Conservation (phyloP, 2,113 vertebrate genomes). For the Syrrhaptes paradoxus region DNA sequence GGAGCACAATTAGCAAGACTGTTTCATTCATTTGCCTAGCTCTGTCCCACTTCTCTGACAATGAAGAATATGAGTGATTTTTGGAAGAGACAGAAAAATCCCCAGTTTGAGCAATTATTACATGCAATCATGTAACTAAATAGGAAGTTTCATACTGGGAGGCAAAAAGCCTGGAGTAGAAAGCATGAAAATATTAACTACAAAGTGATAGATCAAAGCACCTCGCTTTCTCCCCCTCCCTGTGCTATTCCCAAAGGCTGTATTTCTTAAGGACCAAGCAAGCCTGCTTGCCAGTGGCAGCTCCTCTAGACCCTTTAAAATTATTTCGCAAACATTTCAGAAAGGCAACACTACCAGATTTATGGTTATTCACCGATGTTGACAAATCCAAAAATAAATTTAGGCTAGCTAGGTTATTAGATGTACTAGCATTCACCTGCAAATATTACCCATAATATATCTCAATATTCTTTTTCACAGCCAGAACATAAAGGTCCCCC, state of each 20-base stretch:
- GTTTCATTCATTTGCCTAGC: neutral
- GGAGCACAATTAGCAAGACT: neutral
- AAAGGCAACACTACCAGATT: neutral
- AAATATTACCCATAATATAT: neutral
- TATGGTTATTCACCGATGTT: neutral
- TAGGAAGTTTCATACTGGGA: constrained; percentile 14
- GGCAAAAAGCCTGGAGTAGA: constrained; percentile 19
- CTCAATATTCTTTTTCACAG: neutral
- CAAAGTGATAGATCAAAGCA: constrained; percentile 44
- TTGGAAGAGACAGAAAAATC: neutral
- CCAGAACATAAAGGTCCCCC: neutral
- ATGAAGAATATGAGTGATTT: neutral
- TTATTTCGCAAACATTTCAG: neutral
- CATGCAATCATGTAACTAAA: constrained; percentile 6
- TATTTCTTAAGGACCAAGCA: constrained; percentile 12
- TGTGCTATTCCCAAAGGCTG: neutral
- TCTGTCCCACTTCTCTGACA: neutral
- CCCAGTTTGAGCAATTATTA: constrained; percentile 13
- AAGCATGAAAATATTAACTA: constrained; percentile 37
- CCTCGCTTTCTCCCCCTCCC: neutral
- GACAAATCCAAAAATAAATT: neutral
- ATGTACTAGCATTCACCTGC: neutral
- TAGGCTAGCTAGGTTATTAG: neutral
- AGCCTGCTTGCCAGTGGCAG: neutral
- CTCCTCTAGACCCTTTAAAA: neutral